These are phyloP conservation scores for Xylophagus ater DNA, from an alignment of 2,888 invertebrate genomes.

Conservation along the genomic window DNA sequence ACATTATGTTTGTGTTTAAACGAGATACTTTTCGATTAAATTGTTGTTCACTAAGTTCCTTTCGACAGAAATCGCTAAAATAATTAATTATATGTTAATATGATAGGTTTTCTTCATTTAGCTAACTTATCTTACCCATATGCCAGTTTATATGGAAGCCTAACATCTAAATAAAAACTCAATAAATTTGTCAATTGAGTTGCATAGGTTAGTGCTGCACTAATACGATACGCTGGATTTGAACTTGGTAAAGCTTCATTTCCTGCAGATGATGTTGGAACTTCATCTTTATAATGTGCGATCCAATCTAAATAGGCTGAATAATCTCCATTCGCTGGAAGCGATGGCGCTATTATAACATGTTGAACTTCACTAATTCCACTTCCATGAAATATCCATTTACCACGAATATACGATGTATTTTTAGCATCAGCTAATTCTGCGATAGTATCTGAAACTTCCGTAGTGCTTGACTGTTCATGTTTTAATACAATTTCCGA, in stretches of 20 bases:
- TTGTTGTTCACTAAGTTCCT: conserved; percentile 56
- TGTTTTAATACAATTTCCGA: conserved; percentile 33
- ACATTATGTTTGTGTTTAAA: conserved; percentile 68
- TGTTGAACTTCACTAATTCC: conserved; percentile 58
- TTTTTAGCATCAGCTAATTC: conserved; percentile 62
- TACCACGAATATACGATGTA: conserved; percentile 67
- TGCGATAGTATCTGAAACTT: conserved; percentile 39
- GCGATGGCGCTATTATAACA: conserved; percentile 69
- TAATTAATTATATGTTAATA: conserved; percentile 28
- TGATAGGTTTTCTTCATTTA: conserved; percentile 16
- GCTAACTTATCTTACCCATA: conserved; percentile 44
- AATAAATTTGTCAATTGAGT: conserved; percentile 74
- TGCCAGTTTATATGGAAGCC: conserved; percentile 62
- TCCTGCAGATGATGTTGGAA: conserved; percentile 36
- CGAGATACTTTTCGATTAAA: conserved; percentile 65
- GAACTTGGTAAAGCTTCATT: conserved; percentile 47
- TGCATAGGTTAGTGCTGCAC: conserved; percentile 73
- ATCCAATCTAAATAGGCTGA: conserved; percentile 68
- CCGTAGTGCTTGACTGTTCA: conserved; percentile 20
- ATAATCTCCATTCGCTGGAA: conserved; percentile 77
- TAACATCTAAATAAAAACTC: conserved; percentile 71
- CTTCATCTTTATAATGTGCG: conserved; percentile 41
- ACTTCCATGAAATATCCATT: conserved; percentile 54
- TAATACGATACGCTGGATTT: conserved; percentile 60
- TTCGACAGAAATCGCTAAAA: conserved; percentile 69